phyloP scores from a whole-genome alignment of 64 coral and sea anemone genomes.

The Dendrophyllia cribrosa region DNA sequence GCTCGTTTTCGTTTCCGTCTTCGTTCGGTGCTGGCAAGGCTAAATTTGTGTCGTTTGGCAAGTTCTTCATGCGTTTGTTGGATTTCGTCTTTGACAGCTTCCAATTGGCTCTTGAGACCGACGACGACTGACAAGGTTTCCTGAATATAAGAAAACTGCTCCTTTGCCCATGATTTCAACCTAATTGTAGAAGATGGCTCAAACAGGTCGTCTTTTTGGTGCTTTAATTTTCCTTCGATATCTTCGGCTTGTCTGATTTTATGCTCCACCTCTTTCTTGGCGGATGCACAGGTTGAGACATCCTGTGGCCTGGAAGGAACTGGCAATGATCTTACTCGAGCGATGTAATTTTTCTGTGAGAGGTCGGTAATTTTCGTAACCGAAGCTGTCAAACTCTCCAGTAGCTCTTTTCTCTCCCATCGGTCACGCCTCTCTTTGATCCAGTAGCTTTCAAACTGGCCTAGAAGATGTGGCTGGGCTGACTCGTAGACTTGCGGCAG shows the following conservation, averaged over 20 bases:
- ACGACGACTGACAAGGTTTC: neutral
- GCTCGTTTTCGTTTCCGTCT: neutral
- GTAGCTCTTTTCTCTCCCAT: slow-evolving; percentile 12
- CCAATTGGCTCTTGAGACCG: neutral
- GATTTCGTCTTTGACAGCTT: slow-evolving; percentile 5
- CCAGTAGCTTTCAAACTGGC: slow-evolving; percentile 22
- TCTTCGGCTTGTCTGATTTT: neutral
- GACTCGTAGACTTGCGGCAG: slow-evolving; percentile 27
- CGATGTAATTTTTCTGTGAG: slow-evolving; percentile 18
- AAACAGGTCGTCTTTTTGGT: slow-evolving; percentile 27
- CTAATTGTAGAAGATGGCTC: neutral
- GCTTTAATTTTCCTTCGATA: neutral
- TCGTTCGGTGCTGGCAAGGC: slow-evolving; percentile 13
- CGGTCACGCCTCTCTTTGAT: neutral
- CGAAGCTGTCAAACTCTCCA: slow-evolving; percentile 3
- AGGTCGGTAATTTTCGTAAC: neutral
- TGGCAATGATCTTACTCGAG: slow-evolving; percentile 25
- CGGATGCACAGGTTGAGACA: slow-evolving; percentile 25
- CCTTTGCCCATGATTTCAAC: slow-evolving; percentile 49
- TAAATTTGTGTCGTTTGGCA: slow-evolving; percentile 17
- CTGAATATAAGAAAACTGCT: slow-evolving; percentile 42
- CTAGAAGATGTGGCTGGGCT: slow-evolving; percentile 22
- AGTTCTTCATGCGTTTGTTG: slow-evolving; percentile 32
- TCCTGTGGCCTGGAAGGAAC: slow-evolving; percentile 29
- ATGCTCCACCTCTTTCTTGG: slow-evolving; percentile 8